Evolutionary conservation across 2,797 vertebrate species (phyloP), one percentile per base, ranked within the genome.

Genomic region (Sebastiscus tertius): DNA sequence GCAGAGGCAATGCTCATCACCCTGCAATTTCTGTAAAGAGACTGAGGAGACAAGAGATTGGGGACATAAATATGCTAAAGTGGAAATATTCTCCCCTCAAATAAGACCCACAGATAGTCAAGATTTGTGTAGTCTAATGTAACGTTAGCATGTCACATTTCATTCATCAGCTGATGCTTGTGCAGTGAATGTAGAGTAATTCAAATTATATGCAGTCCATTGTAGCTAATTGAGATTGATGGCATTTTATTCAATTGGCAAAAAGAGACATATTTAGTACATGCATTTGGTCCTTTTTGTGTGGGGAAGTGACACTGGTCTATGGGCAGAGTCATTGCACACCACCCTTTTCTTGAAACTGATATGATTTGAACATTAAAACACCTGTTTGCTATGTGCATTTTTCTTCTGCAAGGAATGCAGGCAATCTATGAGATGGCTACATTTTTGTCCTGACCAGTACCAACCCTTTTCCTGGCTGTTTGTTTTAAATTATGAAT

Each of bases 401-500:
- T 81, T 83, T 83, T 72, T 64, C 34, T 27, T 76, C 8, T 72
- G 3, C n/a, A 36, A 9, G 1, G 8, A 31, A 52, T 81, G 36
- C 7, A 63, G 29, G 9, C 4, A 56, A 6, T 58, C 12, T 4
- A 1, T 22, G 11, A 24, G n/a, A 56, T 6, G 36, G 52, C 26
- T 70, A 3, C 3, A 70, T 75, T 67, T 67, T 75, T 66, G 22
- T 42, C 24, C 54, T 62, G 20, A 13, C 39, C 55, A 64, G 20
- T 8, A 71, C 31, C 58, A 39, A 54, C 6, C 70, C 55, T 54
- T 58, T 8, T 33, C 24, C 27, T 56, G 42, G 7, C 26, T 52
- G 54, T 55, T 79, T 27, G 36, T 59, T 73, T 85, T 27, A 76
- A 80, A 55, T 61, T 56, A 77, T 81, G 80, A 85, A 86, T 90